Evolutionary conservation across 2,888 invertebrate genomes (phyloP).

Genomic region (Epinotia nisella): DNA sequence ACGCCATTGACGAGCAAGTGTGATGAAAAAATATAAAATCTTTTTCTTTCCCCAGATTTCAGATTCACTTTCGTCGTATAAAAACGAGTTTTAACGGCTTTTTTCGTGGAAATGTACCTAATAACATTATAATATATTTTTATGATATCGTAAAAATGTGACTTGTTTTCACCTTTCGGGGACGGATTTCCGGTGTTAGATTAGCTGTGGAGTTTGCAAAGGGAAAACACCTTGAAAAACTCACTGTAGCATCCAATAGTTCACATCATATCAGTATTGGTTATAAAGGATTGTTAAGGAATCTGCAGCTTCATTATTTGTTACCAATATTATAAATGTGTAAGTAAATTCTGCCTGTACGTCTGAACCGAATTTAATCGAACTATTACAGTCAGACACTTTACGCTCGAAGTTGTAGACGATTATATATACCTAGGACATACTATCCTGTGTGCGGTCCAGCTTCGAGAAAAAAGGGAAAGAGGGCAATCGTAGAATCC

Average conservation of each 20-base stretch:
- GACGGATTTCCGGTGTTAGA: slow-evolving; percentile 5
- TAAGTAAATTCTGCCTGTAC: too few relatives aligned
- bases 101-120: slow-evolving; percentile 37
- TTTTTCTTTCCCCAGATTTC: slow-evolving; percentile 33
- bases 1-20: too few relatives aligned
- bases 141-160: slow-evolving; percentile 40
- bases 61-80: slow-evolving; percentile 36
- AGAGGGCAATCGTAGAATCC: too few relatives aligned
- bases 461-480: too few relatives aligned
- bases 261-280: background rate
- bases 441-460: too few relatives aligned
- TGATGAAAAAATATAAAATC: slow-evolving; percentile 36
- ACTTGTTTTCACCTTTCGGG: slow-evolving; percentile 29
- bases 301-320: too few relatives aligned
- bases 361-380: too few relatives aligned
- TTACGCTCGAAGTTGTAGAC: too few relatives aligned
- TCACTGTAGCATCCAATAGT: background rate
- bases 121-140: slow-evolving; percentile 43
- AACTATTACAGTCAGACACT: too few relatives aligned
- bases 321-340: too few relatives aligned
- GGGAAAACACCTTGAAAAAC: background rate
- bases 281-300: too few relatives aligned
- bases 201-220: background rate
- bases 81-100: slow-evolving; percentile 38
- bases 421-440: too few relatives aligned